Evolutionary conservation across 1,140 invertebrate genomes (phyloP).

Genomic region (Dreissena rostriformis): DNA sequence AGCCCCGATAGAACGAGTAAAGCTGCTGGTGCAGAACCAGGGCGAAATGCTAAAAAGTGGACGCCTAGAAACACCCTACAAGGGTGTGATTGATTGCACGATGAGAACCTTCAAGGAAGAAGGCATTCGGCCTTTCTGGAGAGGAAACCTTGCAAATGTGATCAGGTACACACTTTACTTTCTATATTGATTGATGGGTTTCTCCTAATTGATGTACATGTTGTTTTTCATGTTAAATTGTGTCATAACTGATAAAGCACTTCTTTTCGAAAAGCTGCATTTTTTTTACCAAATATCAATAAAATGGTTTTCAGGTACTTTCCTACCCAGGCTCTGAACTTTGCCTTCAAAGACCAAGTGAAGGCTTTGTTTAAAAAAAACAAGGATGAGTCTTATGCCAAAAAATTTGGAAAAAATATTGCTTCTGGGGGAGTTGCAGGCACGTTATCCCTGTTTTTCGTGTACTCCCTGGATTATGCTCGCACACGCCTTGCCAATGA

Average conservation of each 20-base stretch:
- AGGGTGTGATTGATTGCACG: conserved; percentile 77
- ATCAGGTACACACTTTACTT: conserved; percentile 88
- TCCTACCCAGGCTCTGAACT: conserved; percentile 96
- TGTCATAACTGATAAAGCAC: too few relatives aligned
- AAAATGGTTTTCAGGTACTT: conserved; percentile 84
- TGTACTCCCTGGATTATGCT: conserved; percentile 96
- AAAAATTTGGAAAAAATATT: conserved; percentile 84
- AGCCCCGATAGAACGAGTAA: conserved; percentile 92
- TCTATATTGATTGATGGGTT: too few relatives aligned
- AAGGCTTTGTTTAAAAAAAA: conserved; percentile 84
- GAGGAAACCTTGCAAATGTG: conserved; percentile 78
- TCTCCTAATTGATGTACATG: too few relatives aligned
- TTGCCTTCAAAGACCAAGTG: conserved; percentile 95
- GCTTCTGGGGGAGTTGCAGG: conserved; percentile 95
- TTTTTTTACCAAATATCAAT: too few relatives aligned
- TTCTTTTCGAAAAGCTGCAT: too few relatives aligned
- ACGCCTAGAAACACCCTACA: conserved; percentile 71
- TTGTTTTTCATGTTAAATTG: too few relatives aligned
- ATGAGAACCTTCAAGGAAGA: conserved; percentile 69
- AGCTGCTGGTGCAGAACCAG: conserved; percentile 89
- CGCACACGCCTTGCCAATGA: conserved; percentile 88
- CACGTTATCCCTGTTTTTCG: conserved; percentile 94
- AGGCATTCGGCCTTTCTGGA: conserved; percentile 81
- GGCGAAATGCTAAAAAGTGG: conserved; percentile 76
- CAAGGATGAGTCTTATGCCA: conserved; percentile 67